A percentile compares a stretch with the other conserved stretches of the same genome.
phyloP scores from a whole-genome alignment of 2,888 invertebrate genomes.

The Sminthurinus aureus region DNA sequence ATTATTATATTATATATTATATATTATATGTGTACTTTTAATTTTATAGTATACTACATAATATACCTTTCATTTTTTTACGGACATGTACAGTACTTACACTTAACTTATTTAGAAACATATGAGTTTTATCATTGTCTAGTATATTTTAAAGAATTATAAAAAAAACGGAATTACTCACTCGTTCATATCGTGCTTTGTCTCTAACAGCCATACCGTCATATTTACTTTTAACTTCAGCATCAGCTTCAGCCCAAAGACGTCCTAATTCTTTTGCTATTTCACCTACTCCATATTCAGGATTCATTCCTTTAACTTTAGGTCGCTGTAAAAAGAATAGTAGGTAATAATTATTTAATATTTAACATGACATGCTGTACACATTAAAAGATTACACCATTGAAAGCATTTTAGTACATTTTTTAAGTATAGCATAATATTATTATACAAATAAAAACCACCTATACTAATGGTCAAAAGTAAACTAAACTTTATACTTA shows the following conservation, averaged over 20 bases:
- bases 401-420: no score
- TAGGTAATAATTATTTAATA: no score
- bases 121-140: background rate
- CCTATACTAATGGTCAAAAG: background rate
- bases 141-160: constrained; percentile 12
- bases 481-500: background rate
- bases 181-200: constrained; percentile 87
- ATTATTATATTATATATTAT: no score
- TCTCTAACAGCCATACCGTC: constrained; percentile 94
- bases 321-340: constrained; percentile 73
- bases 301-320: constrained; percentile 90
- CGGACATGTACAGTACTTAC: background rate
- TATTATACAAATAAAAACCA: no score
- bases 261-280: constrained; percentile 96
- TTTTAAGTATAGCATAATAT: no score
- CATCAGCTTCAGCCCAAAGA: constrained; percentile 89
- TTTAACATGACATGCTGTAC: no score
- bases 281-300: constrained; percentile 94
- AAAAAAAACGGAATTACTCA: constrained; percentile 41
- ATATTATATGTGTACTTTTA: no score
- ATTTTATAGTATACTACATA: no score
- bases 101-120: background rate
- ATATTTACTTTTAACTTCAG: constrained; percentile 85
- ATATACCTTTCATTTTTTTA: no score
- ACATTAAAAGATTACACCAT: no score